Base-by-base conservation (phyloP, 2,888 invertebrate genomes). In the Hyposoter dolosus region DNA sequence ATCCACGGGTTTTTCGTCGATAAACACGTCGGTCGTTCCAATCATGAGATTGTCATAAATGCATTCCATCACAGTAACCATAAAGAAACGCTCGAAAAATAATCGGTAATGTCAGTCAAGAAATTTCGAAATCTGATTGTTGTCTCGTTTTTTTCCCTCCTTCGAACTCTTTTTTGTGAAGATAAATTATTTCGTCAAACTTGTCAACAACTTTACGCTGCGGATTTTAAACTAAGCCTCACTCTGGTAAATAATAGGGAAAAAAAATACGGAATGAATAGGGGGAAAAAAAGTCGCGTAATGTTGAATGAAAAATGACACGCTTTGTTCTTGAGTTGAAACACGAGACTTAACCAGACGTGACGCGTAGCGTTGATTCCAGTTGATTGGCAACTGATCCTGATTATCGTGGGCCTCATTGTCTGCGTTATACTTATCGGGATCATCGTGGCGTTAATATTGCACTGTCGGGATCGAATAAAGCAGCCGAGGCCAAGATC, bases 401-500 rank as follows among this genome's bases (percentile, higher is more conserved):
- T 98, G 90, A 97, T 98, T 86, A 95, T 98, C 79, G 97, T 97
- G 89, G 98, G 98, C 82, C 97, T 98, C 77, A 96, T 98, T 88
- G 97, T 97, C 71, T 97, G 98, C n/a, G 97, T 98, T 56, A 97
- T 98, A 88, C 96, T 98, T 91, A 96, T 98, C 83, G 97, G 98
- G 56, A 97, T 98, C 88, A 95, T 98, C 76, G 96, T 97, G 81
- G 97, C 98, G 95, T 95, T 98, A n/a, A 96, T 98, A 87, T 96
- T 98, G 89, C 95, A 98, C 74, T 98, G 98, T 92, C 97, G 94
- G 23, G 95, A 95, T 86, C 92, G 93, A 47, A 94, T 93, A 85
- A 94, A 94, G 85, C 94, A 94, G 88, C 94, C 94, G 50, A 91
- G 92, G 75, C 92, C 90, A 84, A 93, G 92, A 90, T 92, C 91